These are phyloP conservation scores for Lepus americanus DNA, from an alignment of 2,113 vertebrate species.

Conservation along the genomic window DNA sequence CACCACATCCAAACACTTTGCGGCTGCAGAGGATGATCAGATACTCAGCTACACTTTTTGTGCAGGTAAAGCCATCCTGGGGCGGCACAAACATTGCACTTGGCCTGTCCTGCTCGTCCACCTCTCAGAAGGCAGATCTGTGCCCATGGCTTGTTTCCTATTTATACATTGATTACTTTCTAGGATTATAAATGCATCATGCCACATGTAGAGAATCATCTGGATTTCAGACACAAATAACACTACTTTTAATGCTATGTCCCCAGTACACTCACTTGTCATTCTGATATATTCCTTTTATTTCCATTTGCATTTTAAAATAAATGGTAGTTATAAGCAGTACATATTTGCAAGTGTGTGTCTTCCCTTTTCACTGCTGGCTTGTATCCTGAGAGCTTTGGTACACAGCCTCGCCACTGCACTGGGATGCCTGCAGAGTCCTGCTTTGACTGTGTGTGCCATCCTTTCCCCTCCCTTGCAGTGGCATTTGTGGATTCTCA, in stretches of 20 bases:
- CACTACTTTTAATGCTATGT: background rate
- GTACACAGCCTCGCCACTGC: background rate
- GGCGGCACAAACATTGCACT: accelerated
- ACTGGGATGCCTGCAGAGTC: background rate
- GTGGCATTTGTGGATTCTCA: background rate
- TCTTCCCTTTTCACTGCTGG: background rate
- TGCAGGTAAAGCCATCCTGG: conserved; percentile 90
- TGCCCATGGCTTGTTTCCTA: background rate
- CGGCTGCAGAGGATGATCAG: conserved; percentile 98
- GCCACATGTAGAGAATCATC: conserved; percentile 40
- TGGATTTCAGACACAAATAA: conserved; percentile 11
- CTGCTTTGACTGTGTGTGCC: background rate
- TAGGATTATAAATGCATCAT: background rate
- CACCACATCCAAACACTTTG: conserved; percentile 92
- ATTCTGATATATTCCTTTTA: background rate
- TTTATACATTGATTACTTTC: background rate
- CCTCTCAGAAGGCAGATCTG: background rate
- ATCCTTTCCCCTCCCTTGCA: background rate
- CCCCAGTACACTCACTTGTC: background rate
- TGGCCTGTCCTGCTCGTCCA: background rate
- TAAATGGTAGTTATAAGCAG: conserved; percentile 9
- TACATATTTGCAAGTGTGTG: background rate
- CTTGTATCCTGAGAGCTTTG: background rate
- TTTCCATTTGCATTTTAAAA: background rate
- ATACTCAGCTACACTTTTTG: conserved; percentile 96